Conservation (phyloP, 2,797 vertebrate genomes). For the Bovichtus diacanthus region DNA sequence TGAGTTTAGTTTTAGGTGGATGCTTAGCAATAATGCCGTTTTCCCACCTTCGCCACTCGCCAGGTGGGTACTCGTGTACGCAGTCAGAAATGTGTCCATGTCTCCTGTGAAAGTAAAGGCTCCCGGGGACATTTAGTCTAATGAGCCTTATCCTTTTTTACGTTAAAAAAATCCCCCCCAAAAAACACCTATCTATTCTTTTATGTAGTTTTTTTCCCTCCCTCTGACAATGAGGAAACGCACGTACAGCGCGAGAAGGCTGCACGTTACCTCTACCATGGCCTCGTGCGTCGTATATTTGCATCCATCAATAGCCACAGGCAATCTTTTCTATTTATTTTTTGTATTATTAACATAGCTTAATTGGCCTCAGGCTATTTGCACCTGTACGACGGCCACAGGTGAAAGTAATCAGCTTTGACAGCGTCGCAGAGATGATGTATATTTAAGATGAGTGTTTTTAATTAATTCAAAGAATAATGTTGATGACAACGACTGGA, state of each 20-base stretch:
- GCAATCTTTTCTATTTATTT: not conserved
- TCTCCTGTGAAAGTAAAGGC: not conserved
- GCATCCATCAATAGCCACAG: not conserved
- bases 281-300: conserved; percentile 19
- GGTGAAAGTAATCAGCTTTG: not conserved
- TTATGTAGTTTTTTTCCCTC: too few species aligned
- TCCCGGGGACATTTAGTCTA: not conserved
- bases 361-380: conserved; percentile 7
- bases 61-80: too few species aligned
- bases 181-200: too few species aligned
- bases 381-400: conserved; percentile 14
- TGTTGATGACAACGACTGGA: conserved; percentile 10
- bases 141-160: too few species aligned
- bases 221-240: not conserved
- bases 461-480: not conserved
- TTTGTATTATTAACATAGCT: not conserved
- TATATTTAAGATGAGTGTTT: not conserved
- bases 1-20: not conserved
- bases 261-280: not conserved
- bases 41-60: conserved; percentile 18
- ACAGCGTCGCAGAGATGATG: not conserved
- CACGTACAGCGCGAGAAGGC: not conserved
- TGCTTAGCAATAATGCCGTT: not conserved
- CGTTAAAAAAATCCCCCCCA: too few species aligned
- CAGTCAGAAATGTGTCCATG: not conserved